These are phyloP conservation scores for Notiomystis cincta DNA, from an alignment of 2,113 vertebrate species.

Conservation along the genomic window DNA sequence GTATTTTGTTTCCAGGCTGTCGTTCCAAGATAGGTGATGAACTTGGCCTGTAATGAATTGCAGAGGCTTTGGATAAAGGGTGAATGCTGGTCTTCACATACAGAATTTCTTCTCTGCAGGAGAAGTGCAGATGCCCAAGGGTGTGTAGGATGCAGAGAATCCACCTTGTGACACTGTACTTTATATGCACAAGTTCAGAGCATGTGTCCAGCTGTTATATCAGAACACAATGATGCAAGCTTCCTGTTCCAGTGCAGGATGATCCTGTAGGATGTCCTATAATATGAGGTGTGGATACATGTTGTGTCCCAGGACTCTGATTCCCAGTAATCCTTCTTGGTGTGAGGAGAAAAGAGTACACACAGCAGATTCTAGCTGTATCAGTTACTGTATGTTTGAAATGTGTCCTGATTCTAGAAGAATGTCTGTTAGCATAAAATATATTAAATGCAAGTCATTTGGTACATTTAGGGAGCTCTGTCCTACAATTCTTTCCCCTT, in stretches of 20 bases:
- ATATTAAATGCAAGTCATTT: not conserved
- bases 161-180: not conserved
- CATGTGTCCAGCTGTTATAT: not conserved
- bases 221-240: not conserved
- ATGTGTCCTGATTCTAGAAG: not conserved
- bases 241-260: not conserved
- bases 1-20: not conserved
- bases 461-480: not conserved
- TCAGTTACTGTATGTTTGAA: not conserved
- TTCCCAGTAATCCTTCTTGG: not conserved
- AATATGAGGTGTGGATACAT: not conserved
- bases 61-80: not conserved
- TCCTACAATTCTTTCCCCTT: not conserved
- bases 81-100: not conserved
- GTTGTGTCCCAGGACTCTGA: not conserved
- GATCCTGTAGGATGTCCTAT: not conserved
- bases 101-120: not conserved
- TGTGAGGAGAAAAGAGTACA: not conserved
- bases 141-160: not conserved
- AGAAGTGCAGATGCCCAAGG: not conserved
- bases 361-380: fast-evolving
- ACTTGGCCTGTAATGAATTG: not conserved
- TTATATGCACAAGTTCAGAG: not conserved
- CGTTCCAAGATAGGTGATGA: not conserved
- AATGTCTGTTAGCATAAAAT: not conserved